Evolutionary conservation across 2,888 invertebrate species (phyloP).

Genomic region (Liopterus haemorrhoidalis): DNA sequence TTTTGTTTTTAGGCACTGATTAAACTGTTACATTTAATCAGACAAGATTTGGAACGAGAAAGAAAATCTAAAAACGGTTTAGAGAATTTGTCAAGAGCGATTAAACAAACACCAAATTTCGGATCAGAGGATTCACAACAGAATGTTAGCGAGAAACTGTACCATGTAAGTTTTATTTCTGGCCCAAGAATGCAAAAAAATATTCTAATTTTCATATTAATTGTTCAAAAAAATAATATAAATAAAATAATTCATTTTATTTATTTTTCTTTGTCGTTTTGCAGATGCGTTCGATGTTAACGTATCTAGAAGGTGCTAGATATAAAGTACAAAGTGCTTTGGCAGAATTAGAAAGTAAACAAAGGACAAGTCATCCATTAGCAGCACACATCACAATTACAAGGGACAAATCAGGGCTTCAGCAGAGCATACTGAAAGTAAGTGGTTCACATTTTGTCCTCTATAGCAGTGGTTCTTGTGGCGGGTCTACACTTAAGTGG

Average conservation of each 20-base stretch:
- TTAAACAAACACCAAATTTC: constrained; percentile 78
- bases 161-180: constrained; percentile 62
- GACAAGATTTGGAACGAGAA: constrained; percentile 85
- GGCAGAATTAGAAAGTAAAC: constrained; percentile 73
- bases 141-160: constrained; percentile 85
- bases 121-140: constrained; percentile 85
- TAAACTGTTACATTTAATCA: constrained; percentile 76
- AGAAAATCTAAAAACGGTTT: constrained; percentile 82
- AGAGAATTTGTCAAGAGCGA: constrained; percentile 82
- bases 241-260: background rate
- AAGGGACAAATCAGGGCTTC: constrained; percentile 83
- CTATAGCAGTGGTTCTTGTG: constrained; percentile 34
- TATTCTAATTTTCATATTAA: background rate
- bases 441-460: constrained; percentile 12
- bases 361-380: constrained; percentile 72
- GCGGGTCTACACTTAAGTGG: too few relatives aligned
- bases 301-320: constrained; percentile 84
- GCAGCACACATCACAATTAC: constrained; percentile 81
- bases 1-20: constrained; percentile 60
- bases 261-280: constrained; percentile 32
- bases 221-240: background rate
- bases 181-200: background rate
- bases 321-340: constrained; percentile 81
- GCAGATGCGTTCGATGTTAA: constrained; percentile 87
- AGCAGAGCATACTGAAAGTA: constrained; percentile 78